These are phyloP conservation scores for Andrena praecox DNA, from an alignment of 2,888 invertebrate genomes.

Conservation along the genomic window DNA sequence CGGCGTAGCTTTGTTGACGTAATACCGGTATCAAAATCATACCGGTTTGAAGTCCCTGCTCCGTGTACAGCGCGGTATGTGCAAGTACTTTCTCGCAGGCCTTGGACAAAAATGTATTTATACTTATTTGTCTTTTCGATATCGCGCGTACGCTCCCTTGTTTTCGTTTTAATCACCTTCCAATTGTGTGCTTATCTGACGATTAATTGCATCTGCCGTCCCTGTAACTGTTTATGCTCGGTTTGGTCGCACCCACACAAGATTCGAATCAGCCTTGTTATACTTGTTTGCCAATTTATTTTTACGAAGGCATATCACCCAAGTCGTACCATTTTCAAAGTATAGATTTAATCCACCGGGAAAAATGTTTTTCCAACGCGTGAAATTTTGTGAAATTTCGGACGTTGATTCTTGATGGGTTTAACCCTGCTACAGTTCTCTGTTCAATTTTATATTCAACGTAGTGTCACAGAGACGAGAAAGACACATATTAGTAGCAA, in stretches of 20 bases:
- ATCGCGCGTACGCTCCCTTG: neutral
- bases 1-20: too few species aligned
- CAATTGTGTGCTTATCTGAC: slow-evolving; percentile 33
- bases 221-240: slow-evolving; percentile 16
- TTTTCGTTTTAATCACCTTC: slow-evolving; percentile 18
- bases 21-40: too few species aligned
- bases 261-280: neutral
- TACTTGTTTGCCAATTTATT: neutral
- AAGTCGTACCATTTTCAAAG: too few species aligned
- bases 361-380: too few species aligned
- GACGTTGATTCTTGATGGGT: too few species aligned
- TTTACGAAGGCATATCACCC: neutral
- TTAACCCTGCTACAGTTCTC: too few species aligned
- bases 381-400: too few species aligned
- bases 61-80: neutral
- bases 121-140: slow-evolving; percentile 30
- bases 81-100: neutral
- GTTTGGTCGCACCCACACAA: neutral
- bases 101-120: slow-evolving; percentile 25
- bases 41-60: too few species aligned
- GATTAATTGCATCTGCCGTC: slow-evolving; percentile 27
- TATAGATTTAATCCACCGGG: too few species aligned
- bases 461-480: too few species aligned
- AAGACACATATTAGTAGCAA: too few species aligned
- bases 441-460: too few species aligned